Evolutionary conservation across 2,888 invertebrate genomes (phyloP).

Genomic region (Orthosia gothica): DNA sequence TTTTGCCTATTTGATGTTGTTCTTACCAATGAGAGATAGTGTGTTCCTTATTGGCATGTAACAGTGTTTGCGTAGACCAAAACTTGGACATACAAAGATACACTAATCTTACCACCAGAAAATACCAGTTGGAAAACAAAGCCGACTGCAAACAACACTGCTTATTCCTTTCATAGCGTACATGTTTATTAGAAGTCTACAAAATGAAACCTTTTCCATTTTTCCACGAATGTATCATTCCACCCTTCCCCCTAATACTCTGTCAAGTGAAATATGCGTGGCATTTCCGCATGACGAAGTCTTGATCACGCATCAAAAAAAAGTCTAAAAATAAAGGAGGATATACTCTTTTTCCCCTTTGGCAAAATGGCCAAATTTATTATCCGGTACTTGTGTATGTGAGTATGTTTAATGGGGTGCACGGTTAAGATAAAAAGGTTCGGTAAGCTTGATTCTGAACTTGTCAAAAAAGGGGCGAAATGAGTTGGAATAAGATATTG

Average conservation of each 20-base stretch:
- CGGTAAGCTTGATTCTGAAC: not conserved
- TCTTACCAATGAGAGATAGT: too few species aligned
- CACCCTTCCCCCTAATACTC: slow-evolving; percentile 7
- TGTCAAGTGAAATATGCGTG: slow-evolving; percentile 24
- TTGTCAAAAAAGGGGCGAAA: not conserved
- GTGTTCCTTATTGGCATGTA: too few species aligned
- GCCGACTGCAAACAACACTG: not conserved
- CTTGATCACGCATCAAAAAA: slow-evolving; percentile 45
- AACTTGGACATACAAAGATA: too few species aligned
- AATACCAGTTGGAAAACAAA: too few species aligned
- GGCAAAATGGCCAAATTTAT: slow-evolving; percentile 25
- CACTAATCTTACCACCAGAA: too few species aligned
- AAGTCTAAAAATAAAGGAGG: slow-evolving; percentile 14
- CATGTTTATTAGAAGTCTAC: not conserved
- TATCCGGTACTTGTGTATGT: slow-evolving; percentile 3
- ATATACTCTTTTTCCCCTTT: slow-evolving; percentile 14
- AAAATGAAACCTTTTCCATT: slow-evolving; percentile 21
- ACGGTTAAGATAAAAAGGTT: slow-evolving; percentile 1
- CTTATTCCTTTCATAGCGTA: not conserved
- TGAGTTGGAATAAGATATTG: not conserved
- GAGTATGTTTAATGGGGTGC: slow-evolving; percentile 23
- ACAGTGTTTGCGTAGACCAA: too few species aligned
- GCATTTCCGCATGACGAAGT: slow-evolving; percentile 38
- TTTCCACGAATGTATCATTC: slow-evolving; percentile 1
- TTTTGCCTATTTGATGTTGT: too few species aligned